Base-by-base conservation (phyloP, 2,113 vertebrate species). In the Campylomormyrus tamandua region DNA sequence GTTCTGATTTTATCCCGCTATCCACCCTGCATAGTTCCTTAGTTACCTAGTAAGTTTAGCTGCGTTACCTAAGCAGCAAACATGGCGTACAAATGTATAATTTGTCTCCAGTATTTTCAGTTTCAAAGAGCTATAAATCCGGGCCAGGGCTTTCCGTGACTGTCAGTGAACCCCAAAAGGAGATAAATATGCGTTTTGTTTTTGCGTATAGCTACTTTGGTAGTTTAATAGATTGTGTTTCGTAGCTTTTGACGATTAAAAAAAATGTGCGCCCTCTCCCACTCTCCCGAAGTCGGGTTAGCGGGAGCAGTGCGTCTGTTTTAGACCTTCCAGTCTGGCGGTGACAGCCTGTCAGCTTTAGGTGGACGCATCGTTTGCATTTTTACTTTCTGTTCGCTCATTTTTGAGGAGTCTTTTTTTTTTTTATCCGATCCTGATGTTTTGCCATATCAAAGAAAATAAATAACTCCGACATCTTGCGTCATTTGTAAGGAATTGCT, bases 31-130 rank as follows among this genome's bases (percentile, higher is more conserved):
- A 19, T 17, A 80, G 31, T 80, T 58, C 24, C 46, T 10, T 77
- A 49, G 62, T 87, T 74, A 87, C 56, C 45, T 52, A 31, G 58
- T 42, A 83, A 77, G 42, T 88, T 89, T 83, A 42, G 77, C 77
- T 19, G 1, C 83, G 45, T 80, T 80, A 8, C 74, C 74, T 42
- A 42, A 80, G 74, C 74, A 42, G 35, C 74, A 42, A 42, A 80
- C 15, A 19, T 19, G 74, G 74, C 35, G 74, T 19, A 46, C 21
- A 48, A n/a, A 84, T 48, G 19, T n/a, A n/a, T 45, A 42, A 42
- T 84, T 46, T n/a, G 80, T 77, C 21, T 5, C 31, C 11, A 77
- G 70, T 35, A 11, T 39, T 77, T 77, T 77, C 31, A 77, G 10
- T 35, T 35, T 15, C 66, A 74, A 62, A 74, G 3, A 11, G 70